These are phyloP conservation scores for Lemur catta DNA, from an alignment of 2,797 vertebrate species.

Conservation along the genomic window DNA sequence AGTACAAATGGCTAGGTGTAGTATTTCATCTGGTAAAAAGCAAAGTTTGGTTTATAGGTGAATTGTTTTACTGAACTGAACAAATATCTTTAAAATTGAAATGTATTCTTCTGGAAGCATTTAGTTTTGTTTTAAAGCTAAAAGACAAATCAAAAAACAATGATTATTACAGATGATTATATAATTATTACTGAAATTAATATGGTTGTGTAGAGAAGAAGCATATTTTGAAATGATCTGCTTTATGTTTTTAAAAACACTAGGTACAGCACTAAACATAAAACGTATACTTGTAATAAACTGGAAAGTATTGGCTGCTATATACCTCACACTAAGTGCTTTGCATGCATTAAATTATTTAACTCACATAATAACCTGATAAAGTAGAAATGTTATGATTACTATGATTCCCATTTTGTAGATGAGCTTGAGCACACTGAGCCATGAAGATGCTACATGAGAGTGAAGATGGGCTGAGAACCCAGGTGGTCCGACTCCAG, in stretches of 20 bases:
- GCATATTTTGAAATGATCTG: neutral
- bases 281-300: neutral
- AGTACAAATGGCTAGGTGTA: neutral
- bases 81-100: neutral
- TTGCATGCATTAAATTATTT: neutral
- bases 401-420: neutral
- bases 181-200: neutral
- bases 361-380: neutral
- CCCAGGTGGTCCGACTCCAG: neutral
- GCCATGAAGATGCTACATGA: neutral
- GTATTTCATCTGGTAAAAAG: neutral
- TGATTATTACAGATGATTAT: neutral
- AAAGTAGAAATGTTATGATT: neutral
- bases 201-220: neutral
- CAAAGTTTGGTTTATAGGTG: neutral
- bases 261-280: neutral
- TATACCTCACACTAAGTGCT: neutral
- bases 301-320: neutral
- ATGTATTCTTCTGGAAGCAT: neutral
- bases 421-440: neutral
- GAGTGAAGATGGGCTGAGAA: neutral
- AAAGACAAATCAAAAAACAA: neutral
- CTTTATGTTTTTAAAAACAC: neutral
- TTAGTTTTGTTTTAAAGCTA: neutral
- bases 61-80: neutral